These are phyloP conservation scores for Horisme vitalbata DNA, from an alignment of 2,888 invertebrate species.

Conservation along the genomic window DNA sequence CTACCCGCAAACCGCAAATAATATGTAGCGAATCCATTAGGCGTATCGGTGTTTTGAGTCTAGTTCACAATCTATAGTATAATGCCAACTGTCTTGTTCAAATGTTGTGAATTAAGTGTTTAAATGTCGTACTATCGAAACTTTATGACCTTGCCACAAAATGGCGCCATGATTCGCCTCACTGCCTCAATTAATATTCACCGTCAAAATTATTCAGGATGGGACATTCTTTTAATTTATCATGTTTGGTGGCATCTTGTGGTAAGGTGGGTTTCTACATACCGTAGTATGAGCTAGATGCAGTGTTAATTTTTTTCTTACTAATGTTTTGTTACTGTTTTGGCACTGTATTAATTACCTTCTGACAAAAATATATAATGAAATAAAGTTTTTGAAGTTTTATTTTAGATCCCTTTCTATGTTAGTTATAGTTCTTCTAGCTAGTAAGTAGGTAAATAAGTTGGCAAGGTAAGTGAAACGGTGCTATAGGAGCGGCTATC, in stretches of 20 bases:
- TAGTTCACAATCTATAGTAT: constrained; percentile 66
- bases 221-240: no score
- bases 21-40: constrained; percentile 66
- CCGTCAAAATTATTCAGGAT: no score
- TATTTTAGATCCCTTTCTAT: constrained; percentile 45
- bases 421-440: background rate
- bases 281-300: constrained; percentile 81
- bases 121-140: constrained; percentile 56
- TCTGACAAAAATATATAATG: constrained; percentile 82
- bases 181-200: no score
- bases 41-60: constrained; percentile 74
- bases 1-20: constrained; percentile 52
- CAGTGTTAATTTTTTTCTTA: constrained; percentile 78
- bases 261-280: constrained; percentile 41
- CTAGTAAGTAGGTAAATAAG: no score
- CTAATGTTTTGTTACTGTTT: constrained; percentile 83
- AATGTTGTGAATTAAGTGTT: constrained; percentile 73
- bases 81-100: constrained; percentile 72
- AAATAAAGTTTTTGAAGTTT: constrained; percentile 70
- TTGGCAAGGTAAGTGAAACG: no score
- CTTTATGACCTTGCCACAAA: constrained; percentile 38
- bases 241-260: constrained; percentile 11
- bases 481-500: no score
- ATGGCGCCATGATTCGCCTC: no score
- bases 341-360: constrained; percentile 83